Evolutionary conservation across 2,797 vertebrate genomes (phyloP).

Genomic region (Pagetopsis macropterus): DNA sequence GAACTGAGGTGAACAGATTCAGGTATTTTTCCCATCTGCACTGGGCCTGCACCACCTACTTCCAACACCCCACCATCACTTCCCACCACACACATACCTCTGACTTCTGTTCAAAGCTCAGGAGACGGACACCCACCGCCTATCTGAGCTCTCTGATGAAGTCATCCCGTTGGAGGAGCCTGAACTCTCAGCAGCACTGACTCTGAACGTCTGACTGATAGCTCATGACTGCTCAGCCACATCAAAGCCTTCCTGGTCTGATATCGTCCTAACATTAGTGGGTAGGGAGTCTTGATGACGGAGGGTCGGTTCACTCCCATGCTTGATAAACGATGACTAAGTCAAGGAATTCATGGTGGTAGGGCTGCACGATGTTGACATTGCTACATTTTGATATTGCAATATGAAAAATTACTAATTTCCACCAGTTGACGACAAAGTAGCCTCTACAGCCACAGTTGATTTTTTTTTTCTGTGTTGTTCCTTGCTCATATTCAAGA

Average conservation of each 20-base stretch:
- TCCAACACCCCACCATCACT: constrained; percentile 46
- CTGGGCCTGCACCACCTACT: constrained; percentile 6
- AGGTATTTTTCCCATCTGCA: background rate
- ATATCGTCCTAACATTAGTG: constrained; percentile 24
- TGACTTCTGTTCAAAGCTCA: constrained; percentile 48
- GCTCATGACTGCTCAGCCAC: constrained; percentile 14
- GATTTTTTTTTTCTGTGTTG: too few relatives aligned
- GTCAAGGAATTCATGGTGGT: background rate
- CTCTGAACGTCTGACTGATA: constrained; percentile 49
- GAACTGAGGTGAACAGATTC: constrained; percentile 30
- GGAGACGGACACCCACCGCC: constrained; percentile 59
- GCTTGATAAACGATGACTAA: constrained; percentile 4
- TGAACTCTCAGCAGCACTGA: background rate
- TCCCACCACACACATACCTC: constrained; percentile 50
- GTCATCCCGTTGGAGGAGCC: constrained; percentile 46
- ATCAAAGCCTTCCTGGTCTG: constrained; percentile 55
- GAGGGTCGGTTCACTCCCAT: background rate
- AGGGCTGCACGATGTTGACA: too few relatives aligned
- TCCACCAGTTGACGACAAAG: too few relatives aligned
- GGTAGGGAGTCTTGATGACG: background rate
- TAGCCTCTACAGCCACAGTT: too few relatives aligned
- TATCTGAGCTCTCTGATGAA: constrained; percentile 56
- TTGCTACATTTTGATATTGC: too few relatives aligned
- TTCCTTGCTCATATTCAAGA: too few relatives aligned
- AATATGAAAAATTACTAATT: too few relatives aligned